These are phyloP conservation scores for Parotocinclus haroldoi DNA, from an alignment of 2,797 vertebrate species.

Conservation along the genomic window DNA sequence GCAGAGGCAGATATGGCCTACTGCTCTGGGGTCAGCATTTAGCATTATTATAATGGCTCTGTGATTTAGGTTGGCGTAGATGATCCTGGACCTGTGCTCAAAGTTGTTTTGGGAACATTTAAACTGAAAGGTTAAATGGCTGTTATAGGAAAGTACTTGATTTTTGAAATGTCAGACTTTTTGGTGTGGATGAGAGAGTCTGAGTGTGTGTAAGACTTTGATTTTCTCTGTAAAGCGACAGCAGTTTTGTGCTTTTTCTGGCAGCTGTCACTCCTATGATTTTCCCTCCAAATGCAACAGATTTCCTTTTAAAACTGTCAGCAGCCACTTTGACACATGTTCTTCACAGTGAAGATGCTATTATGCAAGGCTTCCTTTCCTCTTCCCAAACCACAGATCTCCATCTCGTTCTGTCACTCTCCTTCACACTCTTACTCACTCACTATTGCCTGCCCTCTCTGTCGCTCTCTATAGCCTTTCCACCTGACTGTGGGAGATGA, in stretches of 20 bases:
- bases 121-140: slow-evolving; percentile 8
- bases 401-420: slow-evolving; percentile 16
- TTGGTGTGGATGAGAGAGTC: neutral
- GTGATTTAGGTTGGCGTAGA: neutral
- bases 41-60: neutral
- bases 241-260: slow-evolving; percentile 37
- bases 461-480: slow-evolving; percentile 32
- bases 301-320: slow-evolving; percentile 67
- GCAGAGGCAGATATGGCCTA: neutral
- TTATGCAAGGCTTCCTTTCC: slow-evolving; percentile 66
- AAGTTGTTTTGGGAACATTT: neutral
- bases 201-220: slow-evolving; percentile 23
- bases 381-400: slow-evolving; percentile 29
- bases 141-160: slow-evolving; percentile 13
- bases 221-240: slow-evolving; percentile 15
- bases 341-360: slow-evolving; percentile 63
- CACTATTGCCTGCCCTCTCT: slow-evolving; percentile 40
- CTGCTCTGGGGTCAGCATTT: slow-evolving; percentile 5
- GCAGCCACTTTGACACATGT: slow-evolving; percentile 31
- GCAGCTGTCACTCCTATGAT: slow-evolving; percentile 57
- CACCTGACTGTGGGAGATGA: slow-evolving; percentile 65
- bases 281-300: slow-evolving; percentile 58
- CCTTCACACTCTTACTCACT: slow-evolving; percentile 19
- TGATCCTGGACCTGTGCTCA: neutral
- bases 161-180: slow-evolving; percentile 25